phyloP scores from a whole-genome alignment of 1,140 invertebrate species.

The Acromyrmex echinatior region DNA sequence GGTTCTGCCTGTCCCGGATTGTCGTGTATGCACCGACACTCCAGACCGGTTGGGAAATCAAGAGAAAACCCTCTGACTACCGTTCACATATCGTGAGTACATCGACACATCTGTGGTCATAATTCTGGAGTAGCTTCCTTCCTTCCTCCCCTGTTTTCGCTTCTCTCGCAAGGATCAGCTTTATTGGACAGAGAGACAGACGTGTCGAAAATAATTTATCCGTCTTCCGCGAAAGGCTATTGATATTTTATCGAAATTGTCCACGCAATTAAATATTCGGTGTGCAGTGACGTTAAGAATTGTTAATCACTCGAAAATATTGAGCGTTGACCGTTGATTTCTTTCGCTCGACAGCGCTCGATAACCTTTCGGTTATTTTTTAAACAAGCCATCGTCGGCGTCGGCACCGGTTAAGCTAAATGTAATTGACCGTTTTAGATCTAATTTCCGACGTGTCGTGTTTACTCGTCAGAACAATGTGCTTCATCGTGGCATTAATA shows the following conservation, averaged over 20 bases:
- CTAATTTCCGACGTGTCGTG: conserved; percentile 37
- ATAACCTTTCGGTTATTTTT: conserved; percentile 40
- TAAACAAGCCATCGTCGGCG: not conserved
- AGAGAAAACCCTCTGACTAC: conserved; percentile 44
- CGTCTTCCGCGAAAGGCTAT: not conserved
- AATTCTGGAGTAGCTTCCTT: not conserved
- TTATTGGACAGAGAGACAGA: not conserved
- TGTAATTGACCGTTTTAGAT: conserved; percentile 38
- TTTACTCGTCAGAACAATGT: not conserved
- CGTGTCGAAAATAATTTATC: conserved; percentile 36
- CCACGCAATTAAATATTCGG: not conserved
- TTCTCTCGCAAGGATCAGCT: not conserved
- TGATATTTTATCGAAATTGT: conserved; percentile 16
- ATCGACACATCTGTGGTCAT: not conserved
- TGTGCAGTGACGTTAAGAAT: not conserved
- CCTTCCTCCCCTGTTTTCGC: not conserved
- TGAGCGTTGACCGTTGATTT: not conserved
- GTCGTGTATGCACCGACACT: conserved; percentile 67
- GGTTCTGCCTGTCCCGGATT: conserved; percentile 76
- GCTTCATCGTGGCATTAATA: conserved; percentile 14
- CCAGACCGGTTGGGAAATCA: conserved; percentile 60
- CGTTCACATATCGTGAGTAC: conserved; percentile 73
- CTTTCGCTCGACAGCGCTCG: not conserved
- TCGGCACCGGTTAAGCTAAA: conserved; percentile 11
- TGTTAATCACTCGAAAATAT: not conserved